Evolutionary conservation across 1,140 invertebrate species (phyloP).

Genomic region (Cataglyphis hispanica): DNA sequence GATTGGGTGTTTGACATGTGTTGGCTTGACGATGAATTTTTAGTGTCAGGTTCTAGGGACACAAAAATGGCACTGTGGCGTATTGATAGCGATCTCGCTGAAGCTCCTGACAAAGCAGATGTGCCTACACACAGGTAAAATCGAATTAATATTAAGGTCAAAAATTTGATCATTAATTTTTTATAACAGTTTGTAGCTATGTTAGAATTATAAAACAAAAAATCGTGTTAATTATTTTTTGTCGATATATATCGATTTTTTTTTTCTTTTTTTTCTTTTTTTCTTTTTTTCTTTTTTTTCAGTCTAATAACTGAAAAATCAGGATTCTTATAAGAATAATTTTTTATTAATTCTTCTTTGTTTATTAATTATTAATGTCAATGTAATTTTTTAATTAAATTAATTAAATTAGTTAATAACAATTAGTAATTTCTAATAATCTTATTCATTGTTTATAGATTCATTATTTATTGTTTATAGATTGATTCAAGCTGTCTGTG

Average conservation of each 20-base stretch:
- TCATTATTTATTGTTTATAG: slow-evolving; percentile 76
- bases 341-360: too few relatives aligned
- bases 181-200: background rate
- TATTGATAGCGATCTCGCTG: slow-evolving; percentile 88
- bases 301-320: too few relatives aligned
- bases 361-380: background rate
- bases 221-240: background rate
- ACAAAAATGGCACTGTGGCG: slow-evolving; percentile 94
- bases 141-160: background rate
- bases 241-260: too few relatives aligned
- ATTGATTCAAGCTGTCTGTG: slow-evolving; percentile 90
- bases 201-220: background rate
- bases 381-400: background rate
- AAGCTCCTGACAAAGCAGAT: slow-evolving; percentile 87
- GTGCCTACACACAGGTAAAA: slow-evolving; percentile 84
- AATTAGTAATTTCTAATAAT: slow-evolving; percentile 11
- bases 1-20: slow-evolving; percentile 98
- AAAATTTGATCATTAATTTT: too few relatives aligned
- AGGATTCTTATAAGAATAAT: too few relatives aligned
- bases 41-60: slow-evolving; percentile 97
- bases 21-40: slow-evolving; percentile 98
- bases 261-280: too few relatives aligned
- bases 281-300: too few relatives aligned
- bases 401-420: background rate
- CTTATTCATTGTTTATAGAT: slow-evolving; percentile 73